phyloP scores from a whole-genome alignment of 1,140 invertebrate genomes.

The Delia radicum region DNA sequence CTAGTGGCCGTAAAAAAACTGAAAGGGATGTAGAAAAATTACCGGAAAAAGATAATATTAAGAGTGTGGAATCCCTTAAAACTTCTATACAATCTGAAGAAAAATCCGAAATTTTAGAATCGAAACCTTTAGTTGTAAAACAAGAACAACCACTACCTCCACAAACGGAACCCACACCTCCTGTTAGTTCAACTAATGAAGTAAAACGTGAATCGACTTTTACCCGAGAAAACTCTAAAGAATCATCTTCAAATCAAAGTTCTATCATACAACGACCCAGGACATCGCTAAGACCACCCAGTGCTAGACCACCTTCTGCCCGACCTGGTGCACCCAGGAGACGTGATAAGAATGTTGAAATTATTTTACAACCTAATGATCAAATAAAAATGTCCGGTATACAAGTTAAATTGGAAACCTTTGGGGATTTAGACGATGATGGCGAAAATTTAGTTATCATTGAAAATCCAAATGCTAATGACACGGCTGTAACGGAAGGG shows the following conservation, averaged over 20 bases:
- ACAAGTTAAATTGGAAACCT: constrained; percentile 70
- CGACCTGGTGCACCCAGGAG: constrained; percentile 75
- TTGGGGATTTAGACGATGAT: constrained; percentile 62
- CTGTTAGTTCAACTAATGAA: neutral
- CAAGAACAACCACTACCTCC: constrained; percentile 11
- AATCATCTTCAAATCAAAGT: constrained; percentile 28
- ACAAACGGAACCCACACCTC: constrained; percentile 2
- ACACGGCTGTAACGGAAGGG: neutral
- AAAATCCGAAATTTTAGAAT: neutral
- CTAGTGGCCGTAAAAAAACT: neutral
- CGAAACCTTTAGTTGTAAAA: neutral
- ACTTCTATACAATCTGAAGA: neutral
- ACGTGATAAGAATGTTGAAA: constrained; percentile 61
- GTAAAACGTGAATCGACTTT: constrained; percentile 40
- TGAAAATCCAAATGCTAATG: constrained; percentile 48
- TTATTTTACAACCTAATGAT: constrained; percentile 58
- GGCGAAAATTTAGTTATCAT: constrained; percentile 62
- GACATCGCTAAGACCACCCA: constrained; percentile 64
- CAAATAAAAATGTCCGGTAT: constrained; percentile 62
- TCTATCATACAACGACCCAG: constrained; percentile 49
- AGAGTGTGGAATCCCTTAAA: neutral
- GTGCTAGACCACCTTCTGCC: constrained; percentile 72
- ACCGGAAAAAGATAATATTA: neutral
- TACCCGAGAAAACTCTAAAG: constrained; percentile 45
- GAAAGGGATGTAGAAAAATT: neutral